Base-by-base conservation (phyloP, 2,113 vertebrate genomes). In the Jaculus jaculus region DNA sequence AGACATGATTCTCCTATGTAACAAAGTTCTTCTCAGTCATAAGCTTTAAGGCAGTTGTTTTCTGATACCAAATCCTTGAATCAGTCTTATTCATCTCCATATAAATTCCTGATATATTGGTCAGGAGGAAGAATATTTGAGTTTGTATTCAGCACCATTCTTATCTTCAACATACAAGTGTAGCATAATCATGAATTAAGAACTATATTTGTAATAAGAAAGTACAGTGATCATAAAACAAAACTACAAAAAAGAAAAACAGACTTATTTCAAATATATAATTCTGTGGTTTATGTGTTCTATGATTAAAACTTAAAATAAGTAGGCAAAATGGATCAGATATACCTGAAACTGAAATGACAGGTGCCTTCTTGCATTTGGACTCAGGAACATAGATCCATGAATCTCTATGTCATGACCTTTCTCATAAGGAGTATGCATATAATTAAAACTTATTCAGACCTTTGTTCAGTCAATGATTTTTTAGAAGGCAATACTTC, bases 1-100 rank as follows among this genome's bases (percentile, higher is more conserved):
- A 80, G 10, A 66, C 26, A 71, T 34, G 1, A 10, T 28, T 72
- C 17, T 47, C 82, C 30, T 72, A 34, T 47, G 5, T 78, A 37
- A 69, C 4, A 88, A 91, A 88, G 81, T 84, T 77, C 39, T 78
- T 81, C 90, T 60, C 16, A 66, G n/a, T 26, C 83, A 87, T 71
- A 83, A 86, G 60, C 54, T 88, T 89, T 39, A 79, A 73, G 71
- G 65, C 39, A 85, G 9, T 51, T 78, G 9, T 72, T 80, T 88
- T 37, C 15, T 63, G 83, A 30, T 42, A 82, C 28, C 21, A 80
- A 91, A 51, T 63, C 11, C 30, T 65, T 63, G 39, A 77, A 51
- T 91, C 63, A 87, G 23, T 2, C 65, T 42, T 3, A n/a, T 42
- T 11, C 42, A n/a, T 81, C 72, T 72, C n/a, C 37, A 84, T 21